Conservation (phyloP, 2,888 invertebrate genomes). For the Drosophila nr. perissopoda region DNA sequence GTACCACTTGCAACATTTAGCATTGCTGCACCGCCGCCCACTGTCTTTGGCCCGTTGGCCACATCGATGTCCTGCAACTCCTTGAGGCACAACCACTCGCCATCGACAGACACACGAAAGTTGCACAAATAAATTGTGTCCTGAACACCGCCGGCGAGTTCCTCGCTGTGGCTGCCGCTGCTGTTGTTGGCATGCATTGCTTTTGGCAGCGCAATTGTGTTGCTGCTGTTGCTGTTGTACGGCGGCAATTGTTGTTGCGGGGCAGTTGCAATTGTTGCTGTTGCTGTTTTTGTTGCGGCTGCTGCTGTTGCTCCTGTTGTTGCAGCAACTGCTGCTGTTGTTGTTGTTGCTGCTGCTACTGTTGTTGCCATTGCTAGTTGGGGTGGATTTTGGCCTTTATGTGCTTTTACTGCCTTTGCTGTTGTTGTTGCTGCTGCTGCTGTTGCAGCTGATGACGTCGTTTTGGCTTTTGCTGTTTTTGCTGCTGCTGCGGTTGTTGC, state of each 20-base stretch:
- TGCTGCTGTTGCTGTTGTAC: conserved; percentile 72
- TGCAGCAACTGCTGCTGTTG: conserved; percentile 29
- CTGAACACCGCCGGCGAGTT: conserved; percentile 89
- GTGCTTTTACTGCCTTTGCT: conserved; percentile 44
- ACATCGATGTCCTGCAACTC: conserved; percentile 96
- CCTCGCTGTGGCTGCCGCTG: conserved; percentile 64
- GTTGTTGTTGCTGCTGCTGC: conserved; percentile 41
- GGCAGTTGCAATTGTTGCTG: conserved; percentile 2
- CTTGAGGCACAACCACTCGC: conserved; percentile 98
- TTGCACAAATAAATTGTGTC: conserved; percentile 99
- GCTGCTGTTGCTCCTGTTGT: conserved; percentile 37
- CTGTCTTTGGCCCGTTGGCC: conserved; percentile 83
- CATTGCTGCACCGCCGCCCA: conserved; percentile 57
- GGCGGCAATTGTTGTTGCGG: conserved; percentile 52
- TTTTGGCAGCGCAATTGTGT: conserved; percentile 84
- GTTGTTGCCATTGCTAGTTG: conserved; percentile 37
- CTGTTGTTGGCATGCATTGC: conserved; percentile 85
- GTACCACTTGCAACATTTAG: conserved; percentile 29
- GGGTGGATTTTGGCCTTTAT: conserved; percentile 70
- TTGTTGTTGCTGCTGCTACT: conserved; percentile 34
- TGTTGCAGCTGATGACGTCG: conserved; percentile 51
- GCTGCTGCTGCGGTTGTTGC: conserved; percentile 35
- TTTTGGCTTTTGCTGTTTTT: conserved; percentile 60
- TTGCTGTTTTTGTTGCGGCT: conserved; percentile 45
- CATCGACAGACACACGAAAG: conserved; percentile 98